Percentiles rank a stretch among this genome's conserved stretches.
Evolutionary conservation across 2,888 invertebrate genomes (phyloP).

Genomic region (Euplexia lucipara): DNA sequence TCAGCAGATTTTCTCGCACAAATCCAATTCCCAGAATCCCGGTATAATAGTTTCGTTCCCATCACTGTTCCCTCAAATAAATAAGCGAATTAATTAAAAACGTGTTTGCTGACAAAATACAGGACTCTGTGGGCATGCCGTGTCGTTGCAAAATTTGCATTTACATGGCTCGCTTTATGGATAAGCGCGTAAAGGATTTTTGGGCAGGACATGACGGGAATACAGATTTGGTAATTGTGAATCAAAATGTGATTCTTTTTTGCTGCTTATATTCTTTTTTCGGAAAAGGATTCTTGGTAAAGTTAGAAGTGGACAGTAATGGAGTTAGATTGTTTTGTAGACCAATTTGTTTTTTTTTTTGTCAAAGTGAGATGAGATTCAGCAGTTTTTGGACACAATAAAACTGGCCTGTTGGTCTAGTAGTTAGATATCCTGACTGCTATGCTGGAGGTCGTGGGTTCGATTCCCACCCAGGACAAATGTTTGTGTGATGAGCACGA

Average conservation of each 20-base stretch:
- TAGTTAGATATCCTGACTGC: too few relatives aligned
- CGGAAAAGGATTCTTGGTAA: conserved; percentile 13
- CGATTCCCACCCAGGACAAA: too few relatives aligned
- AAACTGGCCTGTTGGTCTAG: too few relatives aligned
- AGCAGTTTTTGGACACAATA: too few relatives aligned
- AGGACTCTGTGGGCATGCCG: conserved; percentile 61
- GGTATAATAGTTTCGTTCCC: conserved; percentile 39
- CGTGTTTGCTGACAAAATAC: conserved; percentile 83
- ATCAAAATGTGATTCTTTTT: conserved; percentile 51
- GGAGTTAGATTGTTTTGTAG: conserved; percentile 22
- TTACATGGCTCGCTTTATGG: conserved; percentile 63
- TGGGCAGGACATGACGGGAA: conserved; percentile 45
- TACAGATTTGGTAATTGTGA: conserved; percentile 63
- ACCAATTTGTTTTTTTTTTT: background rate
- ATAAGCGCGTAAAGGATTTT: conserved; percentile 68
- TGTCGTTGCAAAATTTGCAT: conserved; percentile 65
- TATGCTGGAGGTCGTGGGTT: too few relatives aligned
- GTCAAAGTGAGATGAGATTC: too few relatives aligned
- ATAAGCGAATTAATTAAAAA: conserved; percentile 86
- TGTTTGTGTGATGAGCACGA: too few relatives aligned
- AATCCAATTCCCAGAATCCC: conserved; percentile 25
- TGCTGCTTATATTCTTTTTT: conserved; percentile 25
- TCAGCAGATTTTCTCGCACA: background rate
- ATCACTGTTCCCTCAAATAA: conserved; percentile 71
- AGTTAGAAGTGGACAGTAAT: background rate